Evolutionary conservation across 1,140 invertebrate genomes (phyloP), one percentile per base, ranked within the genome.

Genomic region (Drepana arcuata): DNA sequence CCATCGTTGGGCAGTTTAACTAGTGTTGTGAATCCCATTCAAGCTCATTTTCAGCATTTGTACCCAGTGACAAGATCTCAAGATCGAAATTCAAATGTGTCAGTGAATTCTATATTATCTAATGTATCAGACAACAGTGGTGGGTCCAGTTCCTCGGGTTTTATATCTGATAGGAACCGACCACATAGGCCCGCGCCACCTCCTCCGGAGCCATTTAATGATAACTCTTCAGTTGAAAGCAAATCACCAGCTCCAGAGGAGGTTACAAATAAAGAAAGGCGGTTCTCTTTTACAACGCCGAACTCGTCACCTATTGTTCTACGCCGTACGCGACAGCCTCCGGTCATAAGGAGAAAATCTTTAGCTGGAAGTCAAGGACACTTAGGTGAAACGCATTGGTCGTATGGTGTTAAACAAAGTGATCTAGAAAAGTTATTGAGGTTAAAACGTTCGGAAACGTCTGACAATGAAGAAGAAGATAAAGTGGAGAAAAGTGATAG

Each of bases 71-170:
- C 52, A 14, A 64, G 45, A 48, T 57, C 63, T 48, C 73, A 74
- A 50, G 69, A 82, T 48, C 69, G 73, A 42, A 67, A 74, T 54
- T 80, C 75, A 25, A 80, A 71, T 49, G 62, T 78, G 28, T 82
- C 78, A 42, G 73, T 80, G 43, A 82, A 80, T 68, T 82, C 78
- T 2, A 68, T 82, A 43, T 50, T 80, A 48, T 82, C 78, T 7
- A 79, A 77, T 41, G 64, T 65, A 24, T 82, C 78, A 12, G 75
- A 77, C 56, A 58, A 66, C 26, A 78, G 75, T 58, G 71, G 48
- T 41, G 73, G 73, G 48, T 82, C 78, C 5, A 71, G 62, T 56
- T 79, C 75, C 14, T 83, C 78, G 10, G 79, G 74, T 33, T 80
- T 80, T 57, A 54, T 71, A 9, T 82, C 78, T 11, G 78, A 82